These are phyloP conservation scores for Ceryle rudis DNA, from an alignment of 2,797 vertebrate genomes.

Conservation along the genomic window DNA sequence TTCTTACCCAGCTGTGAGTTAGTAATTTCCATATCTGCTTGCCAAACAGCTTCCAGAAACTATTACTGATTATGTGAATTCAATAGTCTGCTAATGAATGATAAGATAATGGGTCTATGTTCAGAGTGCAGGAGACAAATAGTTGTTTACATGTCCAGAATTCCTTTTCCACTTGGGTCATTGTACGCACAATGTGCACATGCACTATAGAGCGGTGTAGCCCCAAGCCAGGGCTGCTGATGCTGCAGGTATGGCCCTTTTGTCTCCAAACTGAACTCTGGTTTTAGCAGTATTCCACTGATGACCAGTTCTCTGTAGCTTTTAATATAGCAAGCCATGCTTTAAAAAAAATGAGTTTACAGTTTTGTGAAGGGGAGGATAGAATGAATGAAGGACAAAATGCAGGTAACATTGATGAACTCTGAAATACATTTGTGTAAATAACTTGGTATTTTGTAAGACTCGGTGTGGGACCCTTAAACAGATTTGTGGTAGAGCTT, in stretches of 20 bases:
- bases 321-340: background rate
- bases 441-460: background rate
- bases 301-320: background rate
- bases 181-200: background rate
- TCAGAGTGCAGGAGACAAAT: constrained; percentile 48
- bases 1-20: constrained; percentile 58
- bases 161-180: constrained; percentile 10
- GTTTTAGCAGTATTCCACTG: background rate
- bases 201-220: background rate
- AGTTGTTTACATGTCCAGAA: constrained; percentile 41
- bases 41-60: constrained; percentile 69
- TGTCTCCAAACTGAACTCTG: background rate
- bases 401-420: background rate
- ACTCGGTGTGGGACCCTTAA: background rate
- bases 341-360: background rate
- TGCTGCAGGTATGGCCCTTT: background rate
- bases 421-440: background rate
- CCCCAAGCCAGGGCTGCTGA: background rate
- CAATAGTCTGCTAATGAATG: constrained; percentile 41
- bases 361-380: background rate
- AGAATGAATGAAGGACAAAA: background rate
- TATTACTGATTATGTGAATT: constrained; percentile 62
- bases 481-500: background rate
- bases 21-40: constrained; percentile 64
- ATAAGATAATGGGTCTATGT: constrained; percentile 50